phyloP scores from a whole-genome alignment of 1,140 invertebrate genomes.

The Sitophilus oryzae region DNA sequence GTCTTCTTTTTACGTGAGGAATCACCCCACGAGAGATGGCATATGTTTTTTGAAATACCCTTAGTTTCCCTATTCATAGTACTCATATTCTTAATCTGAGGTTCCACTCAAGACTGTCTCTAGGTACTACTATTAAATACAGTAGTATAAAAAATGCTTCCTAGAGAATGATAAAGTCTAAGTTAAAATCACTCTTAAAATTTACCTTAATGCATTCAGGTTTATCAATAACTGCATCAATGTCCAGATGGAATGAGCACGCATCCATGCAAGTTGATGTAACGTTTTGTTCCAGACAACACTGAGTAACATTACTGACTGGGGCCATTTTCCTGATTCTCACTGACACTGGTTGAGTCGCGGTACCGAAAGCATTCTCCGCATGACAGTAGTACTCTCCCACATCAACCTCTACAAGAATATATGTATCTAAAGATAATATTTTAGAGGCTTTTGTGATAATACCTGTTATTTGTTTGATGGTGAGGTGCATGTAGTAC shows the following conservation, averaged over 20 bases:
- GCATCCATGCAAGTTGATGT: slow-evolving; percentile 66
- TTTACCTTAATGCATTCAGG: slow-evolving; percentile 59
- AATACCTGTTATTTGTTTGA: slow-evolving; percentile 55
- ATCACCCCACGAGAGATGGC: too few relatives aligned
- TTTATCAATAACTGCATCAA: slow-evolving; percentile 69
- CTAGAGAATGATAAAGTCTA: slow-evolving; percentile 52
- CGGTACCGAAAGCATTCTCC: slow-evolving; percentile 70
- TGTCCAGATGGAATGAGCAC: slow-evolving; percentile 73
- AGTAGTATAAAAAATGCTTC: neutral
- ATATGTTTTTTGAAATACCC: too few relatives aligned
- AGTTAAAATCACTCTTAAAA: neutral
- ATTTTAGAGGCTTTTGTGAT: neutral
- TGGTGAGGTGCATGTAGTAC: slow-evolving; percentile 66
- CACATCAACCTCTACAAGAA: slow-evolving; percentile 52
- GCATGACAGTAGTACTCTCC: slow-evolving; percentile 77
- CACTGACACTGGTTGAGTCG: slow-evolving; percentile 64
- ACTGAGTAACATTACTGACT: slow-evolving; percentile 65
- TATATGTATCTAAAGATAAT: neutral
- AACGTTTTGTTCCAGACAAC: slow-evolving; percentile 71
- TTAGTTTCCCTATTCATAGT: too few relatives aligned
- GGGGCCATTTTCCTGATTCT: slow-evolving; percentile 55
- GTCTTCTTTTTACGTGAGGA: too few relatives aligned
- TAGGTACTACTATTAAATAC: too few relatives aligned
- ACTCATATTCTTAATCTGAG: too few relatives aligned
- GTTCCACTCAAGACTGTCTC: too few relatives aligned